These are phyloP conservation scores for Montipora capricornis DNA, from an alignment of 64 coral and sea anemone genomes.

Conservation along the genomic window DNA sequence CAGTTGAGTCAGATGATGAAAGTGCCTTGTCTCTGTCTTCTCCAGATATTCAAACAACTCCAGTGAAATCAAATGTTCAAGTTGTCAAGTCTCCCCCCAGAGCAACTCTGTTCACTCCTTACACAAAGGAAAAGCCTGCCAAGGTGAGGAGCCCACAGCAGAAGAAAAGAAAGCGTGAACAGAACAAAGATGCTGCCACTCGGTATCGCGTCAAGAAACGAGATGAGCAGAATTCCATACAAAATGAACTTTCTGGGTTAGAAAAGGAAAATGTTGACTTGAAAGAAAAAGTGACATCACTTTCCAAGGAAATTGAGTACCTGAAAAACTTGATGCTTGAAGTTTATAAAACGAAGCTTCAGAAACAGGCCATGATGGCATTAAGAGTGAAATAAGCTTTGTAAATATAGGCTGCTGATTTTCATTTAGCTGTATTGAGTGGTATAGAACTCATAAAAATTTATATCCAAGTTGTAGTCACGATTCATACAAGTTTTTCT, in stretches of 20 bases:
- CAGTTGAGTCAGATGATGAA: neutral
- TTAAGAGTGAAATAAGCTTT: constrained; percentile 7
- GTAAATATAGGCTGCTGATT: neutral
- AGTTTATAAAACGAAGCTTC: constrained; percentile 85
- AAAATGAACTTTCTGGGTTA: constrained; percentile 55
- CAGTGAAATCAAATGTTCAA: neutral
- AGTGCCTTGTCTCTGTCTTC: neutral
- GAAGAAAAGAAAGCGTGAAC: constrained; percentile 89
- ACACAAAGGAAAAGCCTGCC: constrained; percentile 42
- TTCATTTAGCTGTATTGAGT: neutral
- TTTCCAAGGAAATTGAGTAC: constrained; percentile 96
- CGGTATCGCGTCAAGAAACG: constrained; percentile 92
- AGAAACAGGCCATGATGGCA: constrained; percentile 23
- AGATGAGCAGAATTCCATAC: constrained; percentile 64
- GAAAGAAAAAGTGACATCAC: constrained; percentile 80
- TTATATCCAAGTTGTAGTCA: neutral
- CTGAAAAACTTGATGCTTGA: constrained; percentile 98
- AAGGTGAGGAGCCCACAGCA: constrained; percentile 87
- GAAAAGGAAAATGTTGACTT: constrained; percentile 86
- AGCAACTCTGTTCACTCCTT: constrained; percentile 29
- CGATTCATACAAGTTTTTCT: too few species aligned
- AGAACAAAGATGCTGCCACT: constrained; percentile 97
- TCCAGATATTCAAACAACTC: neutral
- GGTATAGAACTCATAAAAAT: too few species aligned
- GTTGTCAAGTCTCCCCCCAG: neutral